A percentile compares a stretch with the other conserved stretches of the same genome.
Evolutionary conservation across 2,113 vertebrate species (phyloP).

Genomic region (Dipodomys spectabilis): DNA sequence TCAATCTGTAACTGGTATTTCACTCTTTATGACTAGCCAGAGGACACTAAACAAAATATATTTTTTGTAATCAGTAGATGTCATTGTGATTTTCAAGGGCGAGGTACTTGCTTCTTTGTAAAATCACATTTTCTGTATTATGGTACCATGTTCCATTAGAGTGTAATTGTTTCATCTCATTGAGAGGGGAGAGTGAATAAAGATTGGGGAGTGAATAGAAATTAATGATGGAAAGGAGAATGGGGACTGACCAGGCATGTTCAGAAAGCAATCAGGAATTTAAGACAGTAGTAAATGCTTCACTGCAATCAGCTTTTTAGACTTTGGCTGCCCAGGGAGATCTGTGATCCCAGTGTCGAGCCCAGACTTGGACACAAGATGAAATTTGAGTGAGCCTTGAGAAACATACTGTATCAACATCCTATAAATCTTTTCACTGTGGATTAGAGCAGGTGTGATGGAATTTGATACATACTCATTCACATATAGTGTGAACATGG

Average conservation of each 20-base stretch:
- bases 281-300: neutral
- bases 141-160: neutral
- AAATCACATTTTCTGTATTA: neutral
- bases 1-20: neutral
- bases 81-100: neutral
- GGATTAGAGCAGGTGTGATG: rapidly evolving
- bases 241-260: neutral
- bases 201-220: neutral
- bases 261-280: neutral
- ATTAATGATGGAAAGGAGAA: neutral
- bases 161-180: neutral
- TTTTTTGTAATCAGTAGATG: neutral
- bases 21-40: neutral
- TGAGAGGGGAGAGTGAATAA: neutral
- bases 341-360: neutral
- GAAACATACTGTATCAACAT: neutral
- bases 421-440: neutral
- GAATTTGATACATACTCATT: neutral
- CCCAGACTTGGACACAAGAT: too few relatives aligned
- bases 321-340: neutral
- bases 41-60: neutral
- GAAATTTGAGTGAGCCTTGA: neutral
- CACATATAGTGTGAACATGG: neutral
- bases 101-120: neutral
- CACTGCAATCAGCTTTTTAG: neutral